A percentile compares a stretch with the other conserved stretches of the same genome.
Conservation (phyloP, 2,888 invertebrate species). For the Callinectes sapidus region DNA sequence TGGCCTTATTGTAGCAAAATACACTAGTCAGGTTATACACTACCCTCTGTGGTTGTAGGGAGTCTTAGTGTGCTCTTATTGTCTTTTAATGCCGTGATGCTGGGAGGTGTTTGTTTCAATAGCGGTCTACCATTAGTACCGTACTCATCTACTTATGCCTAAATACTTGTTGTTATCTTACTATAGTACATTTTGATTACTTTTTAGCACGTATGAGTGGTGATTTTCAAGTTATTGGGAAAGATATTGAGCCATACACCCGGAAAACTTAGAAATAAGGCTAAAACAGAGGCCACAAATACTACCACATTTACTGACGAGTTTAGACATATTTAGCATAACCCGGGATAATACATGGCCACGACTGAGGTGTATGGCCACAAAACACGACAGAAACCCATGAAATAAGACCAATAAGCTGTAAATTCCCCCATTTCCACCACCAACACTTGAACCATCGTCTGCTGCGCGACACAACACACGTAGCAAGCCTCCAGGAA, state of each 20-base stretch:
- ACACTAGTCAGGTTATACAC: neutral
- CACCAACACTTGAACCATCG: too few species aligned
- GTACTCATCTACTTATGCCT: neutral
- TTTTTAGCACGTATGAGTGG: neutral
- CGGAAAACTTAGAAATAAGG: neutral
- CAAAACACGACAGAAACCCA: too few species aligned
- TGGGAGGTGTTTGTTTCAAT: constrained; percentile 1
- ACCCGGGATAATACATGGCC: too few species aligned
- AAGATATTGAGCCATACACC: neutral
- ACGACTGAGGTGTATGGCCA: too few species aligned
- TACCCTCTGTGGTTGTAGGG: neutral
- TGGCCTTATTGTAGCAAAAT: neutral
- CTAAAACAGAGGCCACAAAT: neutral
- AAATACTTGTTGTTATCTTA: neutral
- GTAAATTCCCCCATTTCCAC: too few species aligned
- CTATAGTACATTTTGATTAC: neutral
- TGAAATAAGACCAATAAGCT: too few species aligned
- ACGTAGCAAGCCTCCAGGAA: too few species aligned
- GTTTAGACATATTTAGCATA: too few species aligned
- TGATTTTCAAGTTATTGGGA: neutral
- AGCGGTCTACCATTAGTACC: constrained; percentile 16
- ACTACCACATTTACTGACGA: neutral
- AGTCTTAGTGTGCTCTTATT: neutral
- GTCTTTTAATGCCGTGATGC: neutral
- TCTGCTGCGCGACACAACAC: too few species aligned